Percentiles rank a stretch among this genome's conserved stretches.
Conservation (phyloP, 2,888 invertebrate species). For the Troides helena region DNA sequence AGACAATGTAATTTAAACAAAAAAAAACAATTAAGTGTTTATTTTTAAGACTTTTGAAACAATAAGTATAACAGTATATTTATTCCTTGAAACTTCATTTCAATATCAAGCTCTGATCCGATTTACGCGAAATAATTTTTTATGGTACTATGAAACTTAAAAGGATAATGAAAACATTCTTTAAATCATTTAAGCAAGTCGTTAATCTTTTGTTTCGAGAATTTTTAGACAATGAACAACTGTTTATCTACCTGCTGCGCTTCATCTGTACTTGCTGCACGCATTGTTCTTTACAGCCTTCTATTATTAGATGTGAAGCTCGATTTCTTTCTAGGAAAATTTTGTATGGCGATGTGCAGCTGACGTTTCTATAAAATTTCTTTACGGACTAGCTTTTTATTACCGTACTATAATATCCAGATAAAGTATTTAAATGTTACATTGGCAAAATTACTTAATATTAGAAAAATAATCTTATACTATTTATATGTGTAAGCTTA, state of each 20-base stretch:
- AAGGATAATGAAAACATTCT: background rate
- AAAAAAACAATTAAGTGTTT: too few relatives aligned
- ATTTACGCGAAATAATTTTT: too few relatives aligned
- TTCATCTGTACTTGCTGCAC: slow-evolving; percentile 4
- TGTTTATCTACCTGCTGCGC: background rate
- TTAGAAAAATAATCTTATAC: too few relatives aligned
- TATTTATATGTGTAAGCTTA: too few relatives aligned
- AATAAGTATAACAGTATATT: too few relatives aligned
- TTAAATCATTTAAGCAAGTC: background rate
- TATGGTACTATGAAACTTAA: too few relatives aligned
- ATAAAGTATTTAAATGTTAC: background rate
- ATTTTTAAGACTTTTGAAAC: too few relatives aligned
- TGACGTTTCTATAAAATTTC: background rate
- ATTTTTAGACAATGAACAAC: slow-evolving; percentile 1
- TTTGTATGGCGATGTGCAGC: background rate
- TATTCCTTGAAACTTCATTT: too few relatives aligned
- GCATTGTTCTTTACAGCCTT: slow-evolving; percentile 9
- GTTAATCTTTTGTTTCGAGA: background rate
- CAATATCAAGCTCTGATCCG: too few relatives aligned
- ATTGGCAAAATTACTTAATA: too few relatives aligned
- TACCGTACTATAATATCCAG: background rate
- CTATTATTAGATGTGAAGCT: slow-evolving; percentile 15
- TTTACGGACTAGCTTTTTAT: background rate
- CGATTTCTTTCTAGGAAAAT: background rate
- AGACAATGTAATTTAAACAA: too few relatives aligned